These are phyloP conservation scores for Cryptoblepharus egeriae DNA, from an alignment of 2,797 vertebrate species.

Conservation along the genomic window DNA sequence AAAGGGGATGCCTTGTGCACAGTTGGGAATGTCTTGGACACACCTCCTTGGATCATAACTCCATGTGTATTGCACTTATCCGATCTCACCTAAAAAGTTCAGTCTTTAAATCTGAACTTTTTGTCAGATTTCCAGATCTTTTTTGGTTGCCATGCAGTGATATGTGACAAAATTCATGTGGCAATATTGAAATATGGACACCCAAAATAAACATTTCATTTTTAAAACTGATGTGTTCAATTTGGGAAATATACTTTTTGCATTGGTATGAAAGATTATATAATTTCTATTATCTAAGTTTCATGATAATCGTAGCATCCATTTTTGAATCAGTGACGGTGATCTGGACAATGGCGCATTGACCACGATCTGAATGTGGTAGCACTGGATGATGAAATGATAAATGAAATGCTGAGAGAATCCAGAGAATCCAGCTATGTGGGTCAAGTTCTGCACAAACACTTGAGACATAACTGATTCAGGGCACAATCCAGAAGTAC, in stretches of 20 bases:
- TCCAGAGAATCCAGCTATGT: not conserved
- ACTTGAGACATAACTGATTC: not conserved
- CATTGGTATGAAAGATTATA: slow-evolving; percentile 1
- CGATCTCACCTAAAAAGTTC: not conserved
- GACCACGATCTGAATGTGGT: not conserved
- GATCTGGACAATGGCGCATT: not conserved
- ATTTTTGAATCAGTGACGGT: not conserved
- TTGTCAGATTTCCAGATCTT: not conserved
- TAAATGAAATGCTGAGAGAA: not conserved
- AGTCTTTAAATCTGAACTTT: not conserved
- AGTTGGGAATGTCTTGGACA: too few species aligned
- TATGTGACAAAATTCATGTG: too few species aligned
- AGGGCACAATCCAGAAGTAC: too few species aligned
- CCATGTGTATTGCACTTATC: not conserved
- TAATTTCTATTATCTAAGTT: not conserved
- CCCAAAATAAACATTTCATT: not conserved
- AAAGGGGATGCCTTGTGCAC: too few species aligned
- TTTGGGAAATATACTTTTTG: not conserved
- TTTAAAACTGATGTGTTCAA: not conserved
- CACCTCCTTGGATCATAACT: not conserved
- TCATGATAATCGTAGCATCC: not conserved
- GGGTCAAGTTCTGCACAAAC: not conserved
- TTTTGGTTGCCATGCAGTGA: not conserved
- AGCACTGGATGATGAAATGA: not conserved
- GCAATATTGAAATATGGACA: rapidly evolving